phyloP scores from a whole-genome alignment of 2,113 vertebrate species.

The Scartelaos histophorus region DNA sequence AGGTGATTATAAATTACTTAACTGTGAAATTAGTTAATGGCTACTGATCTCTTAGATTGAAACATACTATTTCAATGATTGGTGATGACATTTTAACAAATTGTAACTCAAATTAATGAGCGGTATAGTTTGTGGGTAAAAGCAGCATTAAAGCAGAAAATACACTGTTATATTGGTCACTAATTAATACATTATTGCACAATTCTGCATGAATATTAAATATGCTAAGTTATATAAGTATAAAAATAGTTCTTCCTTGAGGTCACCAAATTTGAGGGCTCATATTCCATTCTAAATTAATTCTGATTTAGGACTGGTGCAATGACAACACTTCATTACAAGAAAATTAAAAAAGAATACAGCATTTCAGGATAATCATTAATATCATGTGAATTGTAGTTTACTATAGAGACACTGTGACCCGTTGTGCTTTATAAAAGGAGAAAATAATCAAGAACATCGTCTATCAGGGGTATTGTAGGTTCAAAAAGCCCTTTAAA shows the following conservation, averaged over 20 bases:
- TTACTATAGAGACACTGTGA: conserved; percentile 17
- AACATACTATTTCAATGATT: conserved; percentile 38
- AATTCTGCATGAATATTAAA: not conserved
- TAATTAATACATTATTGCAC: not conserved
- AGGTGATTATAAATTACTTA: conserved; percentile 49
- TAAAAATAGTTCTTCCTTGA: not conserved
- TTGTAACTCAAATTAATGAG: not conserved
- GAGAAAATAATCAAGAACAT: conserved; percentile 58
- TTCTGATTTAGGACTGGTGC: not conserved
- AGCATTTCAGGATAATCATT: not conserved
- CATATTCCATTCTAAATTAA: not conserved
- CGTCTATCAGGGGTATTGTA: conserved; percentile 60
- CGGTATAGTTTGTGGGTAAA: not conserved
- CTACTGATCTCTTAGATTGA: conserved; percentile 25
- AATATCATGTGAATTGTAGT: not conserved
- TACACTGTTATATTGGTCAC: not conserved
- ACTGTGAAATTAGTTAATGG: conserved; percentile 54
- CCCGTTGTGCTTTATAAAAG: conserved; percentile 26
- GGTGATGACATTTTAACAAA: conserved; percentile 44
- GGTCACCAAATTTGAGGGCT: not conserved
- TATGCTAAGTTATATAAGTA: not conserved
- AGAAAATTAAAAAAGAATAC: not conserved
- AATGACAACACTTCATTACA: not conserved
- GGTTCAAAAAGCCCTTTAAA: conserved; percentile 52
- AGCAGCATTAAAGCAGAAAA: not conserved